Evolutionary conservation across 2,888 invertebrate genomes (phyloP).

Genomic region (Octodonta nipae): DNA sequence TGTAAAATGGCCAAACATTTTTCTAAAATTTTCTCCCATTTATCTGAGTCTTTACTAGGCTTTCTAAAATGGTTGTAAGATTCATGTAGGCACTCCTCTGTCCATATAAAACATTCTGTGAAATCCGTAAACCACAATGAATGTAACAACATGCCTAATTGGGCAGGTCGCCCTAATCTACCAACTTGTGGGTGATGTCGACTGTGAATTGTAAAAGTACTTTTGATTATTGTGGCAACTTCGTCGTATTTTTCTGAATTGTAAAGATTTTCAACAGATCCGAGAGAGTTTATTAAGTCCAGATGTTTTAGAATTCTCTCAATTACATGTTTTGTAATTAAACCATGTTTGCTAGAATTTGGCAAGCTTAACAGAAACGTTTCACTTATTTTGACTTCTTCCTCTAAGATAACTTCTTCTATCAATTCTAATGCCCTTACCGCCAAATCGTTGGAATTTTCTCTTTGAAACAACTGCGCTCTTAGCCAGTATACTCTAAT

Average conservation of each 20-base stretch:
- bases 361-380: constrained; percentile 35
- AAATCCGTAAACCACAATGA: constrained; percentile 37
- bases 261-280: constrained; percentile 54
- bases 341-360: constrained; percentile 41
- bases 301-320: constrained; percentile 39
- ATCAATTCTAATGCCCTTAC: constrained; percentile 37
- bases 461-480: constrained; percentile 40
- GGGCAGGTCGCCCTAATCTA: constrained; percentile 44
- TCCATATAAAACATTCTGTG: constrained; percentile 59
- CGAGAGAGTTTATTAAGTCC: constrained; percentile 43
- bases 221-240: constrained; percentile 51
- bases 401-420: constrained; percentile 14
- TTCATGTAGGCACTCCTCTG: constrained; percentile 63
- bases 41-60: constrained; percentile 33
- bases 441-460: constrained; percentile 39
- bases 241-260: constrained; percentile 50
- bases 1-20: constrained; percentile 37
- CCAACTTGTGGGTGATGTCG: constrained; percentile 30
- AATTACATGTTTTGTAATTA: constrained; percentile 36
- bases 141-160: constrained; percentile 34
- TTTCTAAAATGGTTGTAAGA: constrained; percentile 43
- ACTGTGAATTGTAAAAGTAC: constrained; percentile 44
- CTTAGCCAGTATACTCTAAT: constrained; percentile 43
- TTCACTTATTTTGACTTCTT: constrained; percentile 16
- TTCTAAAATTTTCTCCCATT: constrained; percentile 32